Evolutionary conservation across 2,888 invertebrate genomes (phyloP).

Genomic region (Microctonus hyperodae): DNA sequence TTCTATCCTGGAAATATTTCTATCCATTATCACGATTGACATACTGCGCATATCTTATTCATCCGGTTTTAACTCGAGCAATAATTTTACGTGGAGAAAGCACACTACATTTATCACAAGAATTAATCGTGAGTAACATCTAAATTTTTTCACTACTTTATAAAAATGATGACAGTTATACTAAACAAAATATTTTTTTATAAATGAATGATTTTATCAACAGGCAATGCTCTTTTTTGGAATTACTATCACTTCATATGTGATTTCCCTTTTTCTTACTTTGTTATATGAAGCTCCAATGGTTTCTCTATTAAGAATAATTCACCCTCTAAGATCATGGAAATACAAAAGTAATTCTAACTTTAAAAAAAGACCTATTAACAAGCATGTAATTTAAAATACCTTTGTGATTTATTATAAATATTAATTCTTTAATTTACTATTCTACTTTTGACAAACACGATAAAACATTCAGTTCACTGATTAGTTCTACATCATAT

Average conservation of each 20-base stretch:
- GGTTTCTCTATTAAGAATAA: constrained; percentile 66
- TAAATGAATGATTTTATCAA: constrained; percentile 38
- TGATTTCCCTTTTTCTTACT: constrained; percentile 64
- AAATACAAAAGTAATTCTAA: constrained; percentile 34
- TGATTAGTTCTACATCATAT: neutral
- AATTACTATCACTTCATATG: constrained; percentile 62
- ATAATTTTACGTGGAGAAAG: constrained; percentile 64
- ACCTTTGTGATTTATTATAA: neutral
- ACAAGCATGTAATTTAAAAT: neutral
- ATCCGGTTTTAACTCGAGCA: constrained; percentile 64
- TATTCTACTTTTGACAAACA: neutral
- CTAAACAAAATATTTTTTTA: neutral
- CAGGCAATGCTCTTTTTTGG: constrained; percentile 68
- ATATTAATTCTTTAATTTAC: too few species aligned
- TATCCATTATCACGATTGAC: constrained; percentile 67
- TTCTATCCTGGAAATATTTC: constrained; percentile 63
- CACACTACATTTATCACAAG: constrained; percentile 63
- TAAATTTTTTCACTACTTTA: neutral
- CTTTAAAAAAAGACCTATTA: neutral
- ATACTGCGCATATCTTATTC: constrained; percentile 67
- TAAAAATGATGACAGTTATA: neutral
- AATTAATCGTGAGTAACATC: constrained; percentile 64
- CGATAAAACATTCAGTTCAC: too few species aligned
- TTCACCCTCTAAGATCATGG: constrained; percentile 60
- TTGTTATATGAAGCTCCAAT: constrained; percentile 70